Conservation (phyloP, 2,888 invertebrate genomes). For the Lottia scabra region DNA sequence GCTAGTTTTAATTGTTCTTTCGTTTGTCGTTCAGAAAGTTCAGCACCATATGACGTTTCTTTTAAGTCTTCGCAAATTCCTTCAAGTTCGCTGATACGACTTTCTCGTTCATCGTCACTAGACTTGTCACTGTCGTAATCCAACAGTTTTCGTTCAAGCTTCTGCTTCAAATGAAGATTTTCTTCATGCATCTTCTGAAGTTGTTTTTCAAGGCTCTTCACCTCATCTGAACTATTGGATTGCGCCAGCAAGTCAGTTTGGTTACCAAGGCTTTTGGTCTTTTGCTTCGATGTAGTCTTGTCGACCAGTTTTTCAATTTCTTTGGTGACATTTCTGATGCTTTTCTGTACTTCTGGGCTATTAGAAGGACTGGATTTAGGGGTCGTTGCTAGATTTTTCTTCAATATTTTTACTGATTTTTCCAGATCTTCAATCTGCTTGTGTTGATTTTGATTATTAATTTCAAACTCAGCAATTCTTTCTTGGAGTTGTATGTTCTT, state of each 20-base stretch:
- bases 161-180: constrained; percentile 42
- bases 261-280: constrained; percentile 9
- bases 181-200: constrained; percentile 38
- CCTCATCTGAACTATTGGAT: constrained; percentile 11
- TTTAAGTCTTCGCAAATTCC: constrained; percentile 52
- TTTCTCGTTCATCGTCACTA: constrained; percentile 28
- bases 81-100: constrained; percentile 44
- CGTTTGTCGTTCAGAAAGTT: constrained; percentile 47
- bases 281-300: not conserved
- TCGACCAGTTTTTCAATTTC: constrained; percentile 27
- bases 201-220: constrained; percentile 22
- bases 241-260: constrained; percentile 6
- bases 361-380: not conserved
- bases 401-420: constrained; percentile 21
- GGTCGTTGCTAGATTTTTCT: constrained; percentile 13
- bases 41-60: constrained; percentile 47
- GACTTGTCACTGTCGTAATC: constrained; percentile 34
- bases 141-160: constrained; percentile 22
- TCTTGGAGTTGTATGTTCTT: constrained; percentile 28
- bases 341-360: constrained; percentile 6
- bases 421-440: constrained; percentile 30
- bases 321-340: constrained; percentile 14
- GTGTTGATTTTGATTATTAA: constrained; percentile 23
- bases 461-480: constrained; percentile 30
- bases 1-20: constrained; percentile 54